Evolutionary conservation across 2,797 vertebrate species (phyloP), one percentile per base, ranked within the genome.

Genomic region (Lophotriccus pileatus): DNA sequence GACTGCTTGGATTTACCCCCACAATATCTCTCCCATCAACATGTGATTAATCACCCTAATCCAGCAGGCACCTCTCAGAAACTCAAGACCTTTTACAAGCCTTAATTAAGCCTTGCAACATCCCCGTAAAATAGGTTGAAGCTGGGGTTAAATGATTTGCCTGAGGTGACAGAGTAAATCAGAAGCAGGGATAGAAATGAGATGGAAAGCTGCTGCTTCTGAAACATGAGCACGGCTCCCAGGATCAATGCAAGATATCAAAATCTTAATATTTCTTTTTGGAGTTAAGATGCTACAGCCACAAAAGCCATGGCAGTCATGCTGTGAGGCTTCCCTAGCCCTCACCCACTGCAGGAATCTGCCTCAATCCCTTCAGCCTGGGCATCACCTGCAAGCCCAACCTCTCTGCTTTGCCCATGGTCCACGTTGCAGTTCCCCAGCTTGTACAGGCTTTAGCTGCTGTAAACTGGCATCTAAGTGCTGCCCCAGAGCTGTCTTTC

Each of bases 51-150:
- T 96, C 95, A 84, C 87, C 46, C 50, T 58, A 28, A 94, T 95
- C 87, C 87, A 89, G 89, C 91, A 95, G 87, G 94, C 93, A 97
- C 90, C 95, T 95, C 92, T 95, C 90, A 77, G 81, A 90, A 96
- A 95, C 93, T 72, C 87, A 30, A 88, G 62, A 67, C 76, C 84
- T 93, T 97, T 96, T 96, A 96, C 89, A 84, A 94, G 94, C 89
- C 66, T 87, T 96, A 96, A 95, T 95, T 95, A 96, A 96, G 92
- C 94, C 94, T 92, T 89, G 94, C 93, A 91, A 97, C 92, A 96
- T 95, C 94, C 89, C 94, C 24, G 67, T 94, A 95, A 97, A 96
- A 93, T 93, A 97, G 87, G 92, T 95, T 96, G 96, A 96, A 94
- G 91, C 70, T 22, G 79, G 78, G 94, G 91, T 94, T 96, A 96